A percentile compares a stretch with the other conserved stretches of the same genome.
Conservation (phyloP, 2,888 invertebrate genomes). For the Macrosoma leucophasiata region DNA sequence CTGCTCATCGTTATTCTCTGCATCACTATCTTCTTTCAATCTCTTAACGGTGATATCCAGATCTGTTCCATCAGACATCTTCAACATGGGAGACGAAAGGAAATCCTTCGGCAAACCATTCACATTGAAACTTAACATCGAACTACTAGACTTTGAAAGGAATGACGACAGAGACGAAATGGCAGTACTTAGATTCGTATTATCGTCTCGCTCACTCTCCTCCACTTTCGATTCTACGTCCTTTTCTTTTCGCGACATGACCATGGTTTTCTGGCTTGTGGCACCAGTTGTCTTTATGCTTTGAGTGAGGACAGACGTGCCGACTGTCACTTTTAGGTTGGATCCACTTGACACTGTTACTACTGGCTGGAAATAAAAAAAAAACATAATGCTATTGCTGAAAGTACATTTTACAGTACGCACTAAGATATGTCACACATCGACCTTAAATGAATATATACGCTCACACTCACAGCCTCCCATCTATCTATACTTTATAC, state of each 20-base stretch:
- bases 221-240: too few species aligned
- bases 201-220: constrained; percentile 1
- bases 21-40: constrained; percentile 14
- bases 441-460: constrained; percentile 17
- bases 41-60: constrained; percentile 6
- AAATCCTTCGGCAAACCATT: constrained; percentile 38
- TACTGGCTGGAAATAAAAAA: constrained; percentile 32
- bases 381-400: constrained; percentile 1
- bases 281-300: constrained; percentile 36
- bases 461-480: constrained; percentile 1
- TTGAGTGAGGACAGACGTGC: constrained; percentile 45
- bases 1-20: constrained; percentile 31
- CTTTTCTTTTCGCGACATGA: constrained; percentile 8
- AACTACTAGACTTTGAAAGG: constrained; percentile 14
- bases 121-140: constrained; percentile 32
- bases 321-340: constrained; percentile 47
- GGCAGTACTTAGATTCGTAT: background rate
- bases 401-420: too few species aligned
- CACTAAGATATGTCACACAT: background rate
- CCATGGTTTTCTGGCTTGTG: constrained; percentile 16
- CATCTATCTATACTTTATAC: constrained; percentile 10
- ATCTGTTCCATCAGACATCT: constrained; percentile 18
- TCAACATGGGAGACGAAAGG: constrained; percentile 28
- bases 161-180: constrained; percentile 14
- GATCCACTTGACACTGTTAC: constrained; percentile 24